These are phyloP conservation scores for Ochotona curzoniae DNA, from an alignment of 2,113 vertebrate species.

Conservation along the genomic window DNA sequence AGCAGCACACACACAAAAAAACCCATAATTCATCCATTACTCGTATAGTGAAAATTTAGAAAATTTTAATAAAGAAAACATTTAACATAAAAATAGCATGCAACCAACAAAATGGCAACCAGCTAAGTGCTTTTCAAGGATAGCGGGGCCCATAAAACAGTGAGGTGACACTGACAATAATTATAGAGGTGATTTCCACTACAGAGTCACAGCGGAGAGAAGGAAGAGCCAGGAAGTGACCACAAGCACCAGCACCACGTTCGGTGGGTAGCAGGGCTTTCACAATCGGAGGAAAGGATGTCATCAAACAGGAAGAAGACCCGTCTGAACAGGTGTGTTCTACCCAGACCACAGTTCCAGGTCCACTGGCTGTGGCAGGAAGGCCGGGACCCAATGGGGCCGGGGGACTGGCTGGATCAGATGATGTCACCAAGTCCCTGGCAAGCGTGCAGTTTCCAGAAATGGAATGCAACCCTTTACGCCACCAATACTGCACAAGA, in stretches of 20 bases:
- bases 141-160: background rate
- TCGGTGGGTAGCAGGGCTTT: background rate
- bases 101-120: background rate
- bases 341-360: background rate
- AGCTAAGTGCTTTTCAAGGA: background rate
- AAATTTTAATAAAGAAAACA: conserved; percentile 32
- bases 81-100: background rate
- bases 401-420: background rate
- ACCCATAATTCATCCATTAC: background rate
- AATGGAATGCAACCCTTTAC: background rate
- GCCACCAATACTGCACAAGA: background rate
- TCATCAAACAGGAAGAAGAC: background rate
- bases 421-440: background rate
- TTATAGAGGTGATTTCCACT: background rate
- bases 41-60: background rate
- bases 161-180: background rate
- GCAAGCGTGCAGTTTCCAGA: background rate
- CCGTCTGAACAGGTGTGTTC: background rate
- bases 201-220: background rate
- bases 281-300: conserved; percentile 16
- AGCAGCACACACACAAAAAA: background rate
- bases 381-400: background rate
- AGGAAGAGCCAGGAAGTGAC: background rate
- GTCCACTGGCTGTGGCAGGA: background rate
- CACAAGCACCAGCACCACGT: background rate